Base-by-base conservation (phyloP, 2,113 vertebrate species). In the Hypocryptadius cinnamomeus region DNA sequence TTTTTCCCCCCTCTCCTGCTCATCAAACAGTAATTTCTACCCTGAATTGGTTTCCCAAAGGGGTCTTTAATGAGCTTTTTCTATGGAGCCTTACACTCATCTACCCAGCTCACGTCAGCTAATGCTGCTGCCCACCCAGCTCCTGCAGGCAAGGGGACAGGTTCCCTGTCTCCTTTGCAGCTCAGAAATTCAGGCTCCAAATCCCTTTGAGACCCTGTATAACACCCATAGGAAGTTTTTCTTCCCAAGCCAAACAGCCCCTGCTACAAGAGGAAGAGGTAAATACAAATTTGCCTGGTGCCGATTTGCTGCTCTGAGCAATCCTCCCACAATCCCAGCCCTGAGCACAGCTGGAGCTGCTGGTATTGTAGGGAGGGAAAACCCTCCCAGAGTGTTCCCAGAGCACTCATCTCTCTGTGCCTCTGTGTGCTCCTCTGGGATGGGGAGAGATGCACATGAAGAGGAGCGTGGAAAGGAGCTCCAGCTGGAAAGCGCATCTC, bases 1-100 rank as follows among this genome's bases (percentile, higher is more conserved):
- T 31, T 71, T 82, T 47, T 18, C 20, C 24, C 24, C 45, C n/a
- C 25, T 63, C 56, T 90, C 64, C 50, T 73, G 65, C 90, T 94
- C 90, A 94, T 92, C 93, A 91, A 93, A 94, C 88, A 84, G 72
- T 66, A 85, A 90, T 93, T 94, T 92, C 83, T 92, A 47, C 30
- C 44, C 85, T 92, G 84, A 95, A 91, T 30, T 68, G 39, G 28
- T 47, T 92, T 94, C 85, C 85, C 89, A 94, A 86, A 91, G 65
- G 60, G n/a, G 8, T 85, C 51, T 87, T 86, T 94, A 94, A 92
- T 78, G 82, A 95, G 68, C 59, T 82, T 89, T 85, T 82, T 68
- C 60, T 79, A 17, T 53, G 37, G 60, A 50, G 39, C 27, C 9
- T 68, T 50, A 27, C 8, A 10, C 42, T 63, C 18, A 0, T 56